Conservation (phyloP, 2,797 vertebrate genomes). For the Scolopax rusticola region DNA sequence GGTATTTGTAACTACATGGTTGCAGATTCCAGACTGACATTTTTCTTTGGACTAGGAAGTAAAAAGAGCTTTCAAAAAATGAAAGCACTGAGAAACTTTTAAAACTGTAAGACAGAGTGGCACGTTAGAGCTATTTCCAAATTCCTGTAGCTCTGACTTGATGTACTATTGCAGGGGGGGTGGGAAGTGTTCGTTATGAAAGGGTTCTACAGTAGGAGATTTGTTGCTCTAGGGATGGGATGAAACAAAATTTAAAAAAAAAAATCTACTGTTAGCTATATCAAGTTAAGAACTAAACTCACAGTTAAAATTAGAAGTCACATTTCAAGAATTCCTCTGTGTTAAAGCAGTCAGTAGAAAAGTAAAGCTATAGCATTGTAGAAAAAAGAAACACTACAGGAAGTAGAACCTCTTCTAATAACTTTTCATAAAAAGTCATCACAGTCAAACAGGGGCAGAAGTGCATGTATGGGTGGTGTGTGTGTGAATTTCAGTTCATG, state of each 20-base stretch:
- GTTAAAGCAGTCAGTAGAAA: background rate
- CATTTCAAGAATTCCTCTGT: background rate
- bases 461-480: accelerated
- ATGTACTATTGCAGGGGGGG: background rate
- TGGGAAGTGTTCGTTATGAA: background rate
- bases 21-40: background rate
- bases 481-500: background rate
- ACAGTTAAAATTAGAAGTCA: background rate
- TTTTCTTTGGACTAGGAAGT: background rate
- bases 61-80: background rate
- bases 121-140: background rate
- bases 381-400: background rate
- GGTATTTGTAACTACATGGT: accelerated
- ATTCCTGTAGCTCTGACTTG: background rate
- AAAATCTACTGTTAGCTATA: background rate
- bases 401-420: background rate
- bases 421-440: background rate
- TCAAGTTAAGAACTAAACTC: background rate
- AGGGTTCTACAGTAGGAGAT: background rate
- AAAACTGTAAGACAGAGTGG: background rate
- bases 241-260: background rate
- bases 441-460: accelerated
- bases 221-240: background rate
- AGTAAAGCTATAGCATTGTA: background rate
- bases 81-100: background rate